Percentiles rank a stretch among this genome's conserved stretches.
These are phyloP conservation scores for Smittia aterrima DNA, from an alignment of 2,888 invertebrate species.

Conservation along the genomic window DNA sequence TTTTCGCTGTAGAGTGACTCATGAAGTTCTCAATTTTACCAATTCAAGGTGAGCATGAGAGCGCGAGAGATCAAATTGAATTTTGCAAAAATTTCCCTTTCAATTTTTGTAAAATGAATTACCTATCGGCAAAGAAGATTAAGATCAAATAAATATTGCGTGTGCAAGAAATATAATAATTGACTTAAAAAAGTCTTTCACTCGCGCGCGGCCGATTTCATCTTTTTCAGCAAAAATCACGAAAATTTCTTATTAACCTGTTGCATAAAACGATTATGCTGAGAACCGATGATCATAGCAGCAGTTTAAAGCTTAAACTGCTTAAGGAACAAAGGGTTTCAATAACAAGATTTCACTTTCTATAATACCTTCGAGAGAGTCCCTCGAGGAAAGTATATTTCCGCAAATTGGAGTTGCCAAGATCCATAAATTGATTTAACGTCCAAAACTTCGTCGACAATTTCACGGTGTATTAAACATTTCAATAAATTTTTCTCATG, in stretches of 20 bases:
- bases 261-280: neutral
- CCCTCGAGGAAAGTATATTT: neutral
- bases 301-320: neutral
- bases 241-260: neutral
- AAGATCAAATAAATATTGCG: too few species aligned
- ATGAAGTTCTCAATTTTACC: neutral
- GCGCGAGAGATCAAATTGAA: neutral
- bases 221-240: neutral
- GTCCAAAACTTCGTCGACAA: neutral
- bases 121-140: too few species aligned
- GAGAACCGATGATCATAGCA: neutral
- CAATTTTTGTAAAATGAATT: neutral
- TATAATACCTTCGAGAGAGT: neutral
- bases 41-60: neutral
- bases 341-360: slow-evolving; percentile 6
- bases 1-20: neutral
- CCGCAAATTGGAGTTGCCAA: neutral
- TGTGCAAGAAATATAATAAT: too few species aligned
- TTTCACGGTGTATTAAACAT: slow-evolving; percentile 13
- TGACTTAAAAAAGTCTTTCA: neutral
- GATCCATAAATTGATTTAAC: neutral
- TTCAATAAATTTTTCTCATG: slow-evolving; percentile 3
- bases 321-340: slow-evolving; percentile 8
- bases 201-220: too few species aligned
- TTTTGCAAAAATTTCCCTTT: neutral